Evolutionary conservation across 2,888 invertebrate genomes (phyloP), one percentile per base, ranked within the genome.

Genomic region (Eretmocerus hayati): DNA sequence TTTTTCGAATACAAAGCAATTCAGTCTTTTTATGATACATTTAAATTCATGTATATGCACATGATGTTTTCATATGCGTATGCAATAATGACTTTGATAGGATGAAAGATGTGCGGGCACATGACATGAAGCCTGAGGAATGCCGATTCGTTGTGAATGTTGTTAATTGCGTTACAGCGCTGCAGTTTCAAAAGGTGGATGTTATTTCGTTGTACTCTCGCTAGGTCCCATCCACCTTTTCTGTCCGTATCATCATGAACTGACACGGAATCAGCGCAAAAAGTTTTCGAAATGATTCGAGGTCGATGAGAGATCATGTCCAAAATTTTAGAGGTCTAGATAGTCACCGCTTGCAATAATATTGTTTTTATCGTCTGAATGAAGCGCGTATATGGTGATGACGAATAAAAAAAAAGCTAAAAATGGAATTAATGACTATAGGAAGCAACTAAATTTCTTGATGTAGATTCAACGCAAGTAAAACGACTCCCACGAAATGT

Each of bases 161-260:
- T 61, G 54, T 62, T 65, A 60, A 58, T 58, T 63, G 60, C 60
- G 58, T 62, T 60, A 58, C 41, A 56, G 54, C 54, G 53, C 53
- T 55, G 48, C 42, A 37, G 48, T 56, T 44, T 43, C 46, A 46
- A 36, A 52, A 42, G 50, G 45, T 50, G 53, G 45, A 47, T 53
- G 42, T 35, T 46, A 37, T 53, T 44, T 48, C 39, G 42, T 50
- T 50, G 39, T 48, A 47, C 36, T 43, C 46, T 53, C 45, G 44
- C 35, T 50, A 53, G 45, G 47, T 50, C 39, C 39, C 39, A 48
- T 53, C 48, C 53, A 50, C 48, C 45, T 50, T 44, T 33, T 38
- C 32, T 33, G 44, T 37, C 41, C 40, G 42, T 50, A 42, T 42
- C 23, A 35, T 45, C 46, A 35, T 47, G 52, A 44, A 40, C 22